Percentiles rank a stretch among this genome's conserved stretches.
phyloP scores from a whole-genome alignment of 1,140 invertebrate genomes.

The Drosophila simulans region DNA sequence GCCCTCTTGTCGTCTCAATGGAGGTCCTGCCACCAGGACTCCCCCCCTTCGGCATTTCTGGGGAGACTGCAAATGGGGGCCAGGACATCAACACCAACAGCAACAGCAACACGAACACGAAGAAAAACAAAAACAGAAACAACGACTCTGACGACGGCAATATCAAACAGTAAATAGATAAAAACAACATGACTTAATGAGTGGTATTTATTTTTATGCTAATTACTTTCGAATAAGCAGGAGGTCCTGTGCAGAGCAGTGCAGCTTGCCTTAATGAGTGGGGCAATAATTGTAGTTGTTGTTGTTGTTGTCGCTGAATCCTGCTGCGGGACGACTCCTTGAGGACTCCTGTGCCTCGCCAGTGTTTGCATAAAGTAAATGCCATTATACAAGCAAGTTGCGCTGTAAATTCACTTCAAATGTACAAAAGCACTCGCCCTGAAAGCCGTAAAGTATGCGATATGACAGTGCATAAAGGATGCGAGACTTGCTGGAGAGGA shows the following conservation, averaged over 20 bases:
- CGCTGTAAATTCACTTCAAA: constrained; percentile 76
- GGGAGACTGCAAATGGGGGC: constrained; percentile 1
- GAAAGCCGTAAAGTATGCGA: constrained; percentile 77
- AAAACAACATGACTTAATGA: constrained; percentile 83
- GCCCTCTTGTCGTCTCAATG: constrained; percentile 7
- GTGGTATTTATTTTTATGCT: constrained; percentile 83
- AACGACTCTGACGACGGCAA: constrained; percentile 32
- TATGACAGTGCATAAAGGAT: constrained; percentile 75
- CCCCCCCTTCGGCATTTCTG: not conserved
- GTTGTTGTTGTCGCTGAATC: constrained; percentile 27
- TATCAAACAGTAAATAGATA: constrained; percentile 79
- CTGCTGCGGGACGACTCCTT: constrained; percentile 21
- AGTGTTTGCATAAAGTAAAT: constrained; percentile 73
- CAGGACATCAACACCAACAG: constrained; percentile 4
- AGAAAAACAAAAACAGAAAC: constrained; percentile 19
- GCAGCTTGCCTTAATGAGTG: constrained; percentile 64
- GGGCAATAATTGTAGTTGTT: constrained; percentile 63
- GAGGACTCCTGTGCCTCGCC: constrained; percentile 8
- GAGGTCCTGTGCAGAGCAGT: not conserved
- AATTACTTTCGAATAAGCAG: constrained; percentile 79
- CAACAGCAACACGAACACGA: not conserved
- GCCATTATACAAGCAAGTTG: constrained; percentile 76
- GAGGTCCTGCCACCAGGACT: constrained; percentile 8
- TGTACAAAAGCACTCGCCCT: constrained; percentile 77
- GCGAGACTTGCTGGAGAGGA: constrained; percentile 9